Percentiles rank a stretch among this genome's conserved stretches.
phyloP scores from a whole-genome alignment of 2,113 vertebrate species.

The Dicentrarchus labrax region DNA sequence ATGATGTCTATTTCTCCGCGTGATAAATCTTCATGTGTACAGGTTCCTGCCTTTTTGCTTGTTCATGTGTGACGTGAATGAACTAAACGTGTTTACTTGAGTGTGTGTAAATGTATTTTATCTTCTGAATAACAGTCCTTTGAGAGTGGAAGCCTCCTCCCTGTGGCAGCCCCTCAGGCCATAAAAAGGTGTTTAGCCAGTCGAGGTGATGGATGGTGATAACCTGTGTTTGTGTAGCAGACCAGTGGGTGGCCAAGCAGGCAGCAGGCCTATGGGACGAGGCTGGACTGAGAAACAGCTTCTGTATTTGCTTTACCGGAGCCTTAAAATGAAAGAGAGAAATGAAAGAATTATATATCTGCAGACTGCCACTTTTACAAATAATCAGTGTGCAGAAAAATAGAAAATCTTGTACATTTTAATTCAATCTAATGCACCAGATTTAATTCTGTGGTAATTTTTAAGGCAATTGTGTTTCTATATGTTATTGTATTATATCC shows the following conservation, averaged over 20 bases:
- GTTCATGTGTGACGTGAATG: conserved; percentile 19
- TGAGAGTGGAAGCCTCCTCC: conserved; percentile 37
- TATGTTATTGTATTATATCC: background rate
- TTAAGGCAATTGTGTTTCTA: background rate
- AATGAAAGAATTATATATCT: background rate
- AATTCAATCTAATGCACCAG: background rate
- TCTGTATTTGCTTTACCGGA: background rate
- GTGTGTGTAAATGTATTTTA: conserved; percentile 38
- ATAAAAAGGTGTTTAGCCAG: conserved; percentile 71
- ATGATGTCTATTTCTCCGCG: background rate
- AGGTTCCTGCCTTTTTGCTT: background rate
- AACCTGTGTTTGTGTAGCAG: conserved; percentile 47
- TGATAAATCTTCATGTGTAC: background rate
- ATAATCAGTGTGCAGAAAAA: background rate
- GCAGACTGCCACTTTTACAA: background rate
- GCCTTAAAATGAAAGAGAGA: background rate
- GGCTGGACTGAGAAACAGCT: conserved; percentile 8
- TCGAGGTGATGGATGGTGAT: conserved; percentile 72
- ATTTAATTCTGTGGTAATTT: background rate
- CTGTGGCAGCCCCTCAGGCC: conserved; percentile 43
- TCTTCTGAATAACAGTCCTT: conserved; percentile 39
- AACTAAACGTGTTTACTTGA: conserved; percentile 13
- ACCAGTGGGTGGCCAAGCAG: conserved; percentile 39
- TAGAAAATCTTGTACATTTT: background rate
- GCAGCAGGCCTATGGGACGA: conserved; percentile 26